Evolutionary conservation across 2,888 invertebrate species (phyloP), one percentile per base, ranked within the genome.

Genomic region (Litoditis marina): DNA sequence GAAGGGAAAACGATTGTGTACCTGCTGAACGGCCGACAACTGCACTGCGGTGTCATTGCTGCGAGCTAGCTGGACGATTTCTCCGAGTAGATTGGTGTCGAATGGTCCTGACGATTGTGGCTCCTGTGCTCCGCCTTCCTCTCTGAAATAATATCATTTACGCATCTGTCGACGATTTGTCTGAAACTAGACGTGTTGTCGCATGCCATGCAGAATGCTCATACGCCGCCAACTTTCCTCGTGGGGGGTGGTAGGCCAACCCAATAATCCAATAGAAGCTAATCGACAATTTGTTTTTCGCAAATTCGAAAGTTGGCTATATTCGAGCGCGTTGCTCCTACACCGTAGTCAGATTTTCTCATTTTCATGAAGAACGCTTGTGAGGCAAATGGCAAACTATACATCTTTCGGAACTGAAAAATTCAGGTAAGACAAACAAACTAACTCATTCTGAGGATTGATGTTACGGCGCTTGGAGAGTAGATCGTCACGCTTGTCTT

Each of bases 401-500:
- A 0, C 49, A 32, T 19, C 27, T 28, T 22, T 34, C 27, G 46
- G 13, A 50, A 22, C 6, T 16, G 32, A 30, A 55, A 11, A 1
- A 44, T 39, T 28, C 34, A 42, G 16, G 30, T 32, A 51, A 16
- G 28, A 59, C 47, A 46, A 49, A 44, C 13, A 30, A 49, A 68
- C 72, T 54, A 52, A 76, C 73, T 77, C 85, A 69, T 81, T 80
- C 52, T 83, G 94, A 39, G 83, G 94, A 49, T 68, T 71, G 66
- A 98, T 94, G 87, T 96, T 98, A 80, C 96, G 88, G 80, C 94
- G 88, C 85, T 98, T 98, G 78, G 92, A 90, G 76, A 96, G 87
- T 16, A 94, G 92, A 86, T 96, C 95, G 82, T 98, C 96, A 73
- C 95, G 88, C 88, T 98, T 98, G 85, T 92, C 94, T 88, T 98